phyloP scores from a whole-genome alignment of 2,888 invertebrate genomes.

The Tanypteryx hageni region DNA sequence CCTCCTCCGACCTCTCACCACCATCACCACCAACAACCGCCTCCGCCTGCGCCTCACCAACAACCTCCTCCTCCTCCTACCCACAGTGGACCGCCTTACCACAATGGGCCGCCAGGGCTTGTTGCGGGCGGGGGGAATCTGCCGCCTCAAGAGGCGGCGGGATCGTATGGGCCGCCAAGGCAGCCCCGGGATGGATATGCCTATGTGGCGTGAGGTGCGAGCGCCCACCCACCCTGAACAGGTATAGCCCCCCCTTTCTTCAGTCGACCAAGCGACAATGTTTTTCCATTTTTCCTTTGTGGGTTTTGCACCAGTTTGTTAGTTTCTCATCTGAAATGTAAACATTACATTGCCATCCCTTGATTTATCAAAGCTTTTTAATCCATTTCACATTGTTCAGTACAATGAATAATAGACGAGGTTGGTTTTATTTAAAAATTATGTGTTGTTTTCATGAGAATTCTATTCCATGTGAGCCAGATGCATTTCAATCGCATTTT shows the following conservation, averaged over 20 bases:
- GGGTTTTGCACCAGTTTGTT: constrained; percentile 64
- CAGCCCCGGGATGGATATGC: constrained; percentile 62
- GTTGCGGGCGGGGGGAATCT: constrained; percentile 61
- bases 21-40: constrained; percentile 18
- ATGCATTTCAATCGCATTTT: too few species aligned
- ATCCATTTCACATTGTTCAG: too few species aligned
- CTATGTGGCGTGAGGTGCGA: constrained; percentile 60
- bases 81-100: constrained; percentile 54
- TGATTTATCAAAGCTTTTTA: neutral
- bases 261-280: constrained; percentile 54
- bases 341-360: neutral
- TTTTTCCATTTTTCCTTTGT: constrained; percentile 60
- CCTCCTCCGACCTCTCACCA: constrained; percentile 49
- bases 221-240: constrained; percentile 60
- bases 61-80: neutral
- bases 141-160: constrained; percentile 63
- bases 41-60: constrained; percentile 47
- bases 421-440: too few species aligned
- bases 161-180: constrained; percentile 63
- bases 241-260: constrained; percentile 52
- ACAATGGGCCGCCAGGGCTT: constrained; percentile 62
- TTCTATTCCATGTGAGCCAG: too few species aligned
- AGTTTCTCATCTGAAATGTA: neutral
- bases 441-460: too few species aligned
- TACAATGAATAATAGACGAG: too few species aligned